Percentiles rank a stretch among this genome's conserved stretches.
Conservation (phyloP, 2,797 vertebrate genomes). For the Clangula hyemalis region DNA sequence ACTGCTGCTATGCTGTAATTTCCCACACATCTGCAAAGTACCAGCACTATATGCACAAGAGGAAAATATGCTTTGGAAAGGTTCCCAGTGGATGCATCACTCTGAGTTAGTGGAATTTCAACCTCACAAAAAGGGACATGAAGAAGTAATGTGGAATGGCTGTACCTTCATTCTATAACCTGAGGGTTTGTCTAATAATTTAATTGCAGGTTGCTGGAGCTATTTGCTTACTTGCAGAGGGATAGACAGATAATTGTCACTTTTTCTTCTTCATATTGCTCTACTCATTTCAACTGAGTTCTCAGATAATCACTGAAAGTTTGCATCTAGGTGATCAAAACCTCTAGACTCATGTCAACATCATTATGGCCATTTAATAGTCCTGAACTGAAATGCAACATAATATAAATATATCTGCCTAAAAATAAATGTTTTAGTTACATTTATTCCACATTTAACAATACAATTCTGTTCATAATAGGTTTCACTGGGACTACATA, state of each 20-base stretch:
- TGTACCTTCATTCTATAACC: slow-evolving; percentile 15
- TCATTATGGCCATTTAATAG: background rate
- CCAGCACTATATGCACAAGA: background rate
- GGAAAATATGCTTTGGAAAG: slow-evolving; percentile 6
- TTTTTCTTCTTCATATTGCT: background rate
- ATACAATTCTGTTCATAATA: background rate
- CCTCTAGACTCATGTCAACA: background rate
- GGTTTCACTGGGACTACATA: background rate
- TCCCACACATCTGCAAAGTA: background rate
- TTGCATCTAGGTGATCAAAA: background rate
- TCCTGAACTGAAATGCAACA: background rate
- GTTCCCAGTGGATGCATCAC: slow-evolving; percentile 5
- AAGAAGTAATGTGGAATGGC: slow-evolving; percentile 5
- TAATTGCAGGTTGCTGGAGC: background rate
- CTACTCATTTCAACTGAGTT: background rate
- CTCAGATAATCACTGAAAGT: background rate
- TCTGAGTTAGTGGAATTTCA: slow-evolving; percentile 8
- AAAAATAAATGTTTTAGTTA: background rate
- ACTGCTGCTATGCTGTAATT: background rate
- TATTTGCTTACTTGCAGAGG: slow-evolving; percentile 3
- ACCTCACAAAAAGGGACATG: background rate
- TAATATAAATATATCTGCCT: background rate
- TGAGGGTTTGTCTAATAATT: slow-evolving; percentile 5
- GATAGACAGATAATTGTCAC: background rate
- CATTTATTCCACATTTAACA: background rate